Conservation (phyloP, 1,140 invertebrate species). For the Philaenus spumarius region DNA sequence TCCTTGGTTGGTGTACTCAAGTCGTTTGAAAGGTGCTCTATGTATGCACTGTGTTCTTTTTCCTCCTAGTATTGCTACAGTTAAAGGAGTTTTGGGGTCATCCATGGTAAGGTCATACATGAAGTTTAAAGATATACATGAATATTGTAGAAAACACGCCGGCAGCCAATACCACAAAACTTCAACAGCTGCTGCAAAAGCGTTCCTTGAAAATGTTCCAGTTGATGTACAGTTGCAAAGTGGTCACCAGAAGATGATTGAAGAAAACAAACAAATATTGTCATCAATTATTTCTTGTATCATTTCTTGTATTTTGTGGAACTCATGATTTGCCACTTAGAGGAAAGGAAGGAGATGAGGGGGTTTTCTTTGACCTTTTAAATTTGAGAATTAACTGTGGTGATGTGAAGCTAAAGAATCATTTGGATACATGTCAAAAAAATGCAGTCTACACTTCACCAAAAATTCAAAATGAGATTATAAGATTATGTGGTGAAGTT, state of each 20-base stretch:
- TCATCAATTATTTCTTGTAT: slow-evolving; percentile 30
- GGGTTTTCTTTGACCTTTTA: slow-evolving; percentile 28
- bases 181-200: slow-evolving; percentile 21
- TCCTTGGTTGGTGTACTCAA: slow-evolving; percentile 31
- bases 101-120: slow-evolving; percentile 24
- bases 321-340: slow-evolving; percentile 31
- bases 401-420: slow-evolving; percentile 23
- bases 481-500: slow-evolving; percentile 26
- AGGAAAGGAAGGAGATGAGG: slow-evolving; percentile 22
- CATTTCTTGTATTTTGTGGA: slow-evolving; percentile 30
- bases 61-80: slow-evolving; percentile 16
- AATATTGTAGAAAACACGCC: slow-evolving; percentile 24
- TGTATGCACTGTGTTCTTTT: slow-evolving; percentile 29
- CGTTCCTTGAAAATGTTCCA: slow-evolving; percentile 28
- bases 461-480: slow-evolving; percentile 32
- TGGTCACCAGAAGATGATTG: slow-evolving; percentile 13
- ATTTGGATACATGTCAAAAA: slow-evolving; percentile 19
- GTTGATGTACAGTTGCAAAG: slow-evolving; percentile 24
- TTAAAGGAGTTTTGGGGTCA: slow-evolving; percentile 24
- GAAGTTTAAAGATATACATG: slow-evolving; percentile 29
- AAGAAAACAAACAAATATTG: slow-evolving; percentile 22
- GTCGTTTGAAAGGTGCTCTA: slow-evolving; percentile 30
- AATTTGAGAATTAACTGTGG: slow-evolving; percentile 24
- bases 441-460: slow-evolving; percentile 29
- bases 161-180: slow-evolving; percentile 21